Base-by-base conservation (phyloP, 2,113 vertebrate genomes). In the Gobiocypris rarus region DNA sequence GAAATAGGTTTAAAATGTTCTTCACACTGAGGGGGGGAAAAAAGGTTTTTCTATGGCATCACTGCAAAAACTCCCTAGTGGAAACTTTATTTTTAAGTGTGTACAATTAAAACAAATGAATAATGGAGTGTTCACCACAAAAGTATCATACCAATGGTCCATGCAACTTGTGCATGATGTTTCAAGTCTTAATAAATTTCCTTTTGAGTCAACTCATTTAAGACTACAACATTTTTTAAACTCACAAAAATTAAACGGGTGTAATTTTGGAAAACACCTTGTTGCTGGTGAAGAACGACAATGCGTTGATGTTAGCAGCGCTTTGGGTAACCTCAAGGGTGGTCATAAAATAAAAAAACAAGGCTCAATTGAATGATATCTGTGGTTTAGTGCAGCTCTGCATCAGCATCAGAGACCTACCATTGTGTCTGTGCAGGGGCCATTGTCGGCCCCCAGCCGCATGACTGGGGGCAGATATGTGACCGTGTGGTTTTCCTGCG, bases 401-500 rank as follows among this genome's bases (percentile, higher is more conserved):
- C 75, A 41, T 59, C 28, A 54, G 15, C 24, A 31, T 56, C 52
- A 43, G 19, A 59, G 75, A 77, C 75, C 74, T 54, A 24, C 22
- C 13, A 31, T 24, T 65, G 59, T 31, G 58, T 79, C n/a, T 48
- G 58, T 1, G 5, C 58, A 48, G 8, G 43, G 58, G 58, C 41
- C 58, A 61, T 65, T 43, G 77, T 48, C 38, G 0, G 41, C 34
- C 56, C 19, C 10, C 14, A 48, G 59, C 82, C 76, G 58, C 81
- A 83, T 75, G 69, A 75, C 75, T 54, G 17, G 67, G 73, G 38
- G 41, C 48, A 52, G 75, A 88, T 82, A 84, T 84, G 82, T 83
- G 86, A 85, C 28, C 24, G 67, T 84, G 85, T 86, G 85, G 85
- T 86, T 88, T 88, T 82, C 73, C 85, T 84, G 85, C 41, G 31